Percentiles rank a stretch among this genome's conserved stretches.
phyloP scores from a whole-genome alignment of 2,113 vertebrate genomes.

The Fregata magnificens region DNA sequence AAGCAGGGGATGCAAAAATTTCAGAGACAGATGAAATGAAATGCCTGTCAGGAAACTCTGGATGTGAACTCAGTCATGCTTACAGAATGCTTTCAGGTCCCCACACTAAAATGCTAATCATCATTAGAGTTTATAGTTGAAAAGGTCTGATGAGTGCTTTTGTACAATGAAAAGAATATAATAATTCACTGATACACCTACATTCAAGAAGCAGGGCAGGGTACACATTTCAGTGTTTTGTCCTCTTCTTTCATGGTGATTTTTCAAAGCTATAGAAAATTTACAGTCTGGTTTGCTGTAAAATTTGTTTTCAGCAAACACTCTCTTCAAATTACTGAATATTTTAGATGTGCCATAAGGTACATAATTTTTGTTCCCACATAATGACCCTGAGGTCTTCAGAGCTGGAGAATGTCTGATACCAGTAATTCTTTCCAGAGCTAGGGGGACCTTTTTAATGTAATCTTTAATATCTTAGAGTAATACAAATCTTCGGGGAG shows the following conservation, averaged over 20 bases:
- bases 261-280: constrained; percentile 23
- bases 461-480: not conserved
- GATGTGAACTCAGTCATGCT: not conserved
- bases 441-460: not conserved
- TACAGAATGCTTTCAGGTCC: not conserved
- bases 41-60: not conserved
- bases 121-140: not conserved
- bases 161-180: not conserved
- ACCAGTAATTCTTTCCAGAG: not conserved
- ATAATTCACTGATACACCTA: not conserved
- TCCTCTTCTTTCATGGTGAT: not conserved
- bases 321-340: not conserved
- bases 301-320: constrained; percentile 34
- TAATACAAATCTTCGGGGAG: not conserved
- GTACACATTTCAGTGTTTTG: not conserved
- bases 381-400: not conserved
- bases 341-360: constrained; percentile 25
- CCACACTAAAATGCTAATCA: not conserved
- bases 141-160: not conserved
- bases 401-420: not conserved
- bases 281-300: not conserved
- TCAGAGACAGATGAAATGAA: not conserved
- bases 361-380: not conserved
- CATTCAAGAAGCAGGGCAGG: not conserved
- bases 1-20: not conserved